Conservation (phyloP, 1,140 invertebrate genomes). For the Adelges cooleyi region DNA sequence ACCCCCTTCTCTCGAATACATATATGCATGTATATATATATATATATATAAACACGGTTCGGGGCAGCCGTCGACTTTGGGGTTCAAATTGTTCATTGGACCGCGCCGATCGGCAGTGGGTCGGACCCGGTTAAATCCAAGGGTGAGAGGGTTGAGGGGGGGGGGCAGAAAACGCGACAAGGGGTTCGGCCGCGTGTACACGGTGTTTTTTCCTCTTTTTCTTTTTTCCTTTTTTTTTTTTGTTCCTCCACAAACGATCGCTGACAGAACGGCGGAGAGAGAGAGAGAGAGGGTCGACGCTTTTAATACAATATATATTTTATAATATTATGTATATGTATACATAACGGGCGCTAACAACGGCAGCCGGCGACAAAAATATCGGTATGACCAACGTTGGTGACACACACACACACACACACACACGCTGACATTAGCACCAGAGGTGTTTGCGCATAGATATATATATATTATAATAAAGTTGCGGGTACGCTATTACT, state of each 20-base stretch:
- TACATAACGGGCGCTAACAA: too few species aligned
- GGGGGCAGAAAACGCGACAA: constrained; percentile 29
- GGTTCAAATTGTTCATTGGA: constrained; percentile 28
- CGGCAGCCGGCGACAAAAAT: too few species aligned
- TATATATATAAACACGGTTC: constrained; percentile 18
- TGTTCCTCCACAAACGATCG: background rate
- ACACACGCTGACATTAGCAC: too few species aligned
- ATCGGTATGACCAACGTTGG: too few species aligned
- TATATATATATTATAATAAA: too few species aligned
- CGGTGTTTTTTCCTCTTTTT: background rate
- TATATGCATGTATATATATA: constrained; percentile 26
- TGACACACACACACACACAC: too few species aligned
- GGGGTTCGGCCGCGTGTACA: constrained; percentile 20
- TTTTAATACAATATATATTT: too few species aligned
- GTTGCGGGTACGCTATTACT: too few species aligned
- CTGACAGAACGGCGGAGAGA: too few species aligned
- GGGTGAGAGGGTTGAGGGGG: constrained; percentile 30
- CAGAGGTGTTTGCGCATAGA: too few species aligned
- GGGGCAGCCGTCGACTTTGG: background rate
- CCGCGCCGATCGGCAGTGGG: constrained; percentile 25
- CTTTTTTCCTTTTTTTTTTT: background rate
- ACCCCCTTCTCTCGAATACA: constrained; percentile 1
- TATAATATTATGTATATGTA: too few species aligned
- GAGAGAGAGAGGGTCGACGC: too few species aligned
- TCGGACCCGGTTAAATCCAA: background rate